A percentile compares a stretch with the other conserved stretches of the same genome.
Conservation (phyloP, 2,888 invertebrate species). For the Gastrophysa polygoni region DNA sequence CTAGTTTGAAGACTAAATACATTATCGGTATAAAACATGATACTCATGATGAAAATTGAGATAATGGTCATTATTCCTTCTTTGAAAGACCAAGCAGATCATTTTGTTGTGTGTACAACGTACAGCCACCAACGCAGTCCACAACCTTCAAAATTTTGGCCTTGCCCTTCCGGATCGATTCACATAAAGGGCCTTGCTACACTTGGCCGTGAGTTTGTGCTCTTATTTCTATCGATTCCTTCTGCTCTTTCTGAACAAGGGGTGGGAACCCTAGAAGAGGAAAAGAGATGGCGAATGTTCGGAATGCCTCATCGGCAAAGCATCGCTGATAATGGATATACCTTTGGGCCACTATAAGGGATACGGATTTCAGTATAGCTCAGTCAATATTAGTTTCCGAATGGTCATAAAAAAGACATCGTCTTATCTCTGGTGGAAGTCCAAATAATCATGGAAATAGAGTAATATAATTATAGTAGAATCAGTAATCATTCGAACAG, state of each 20-base stretch:
- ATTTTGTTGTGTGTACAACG: too few relatives aligned
- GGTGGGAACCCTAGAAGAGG: constrained; percentile 21
- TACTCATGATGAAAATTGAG: too few relatives aligned
- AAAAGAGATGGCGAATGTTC: constrained; percentile 22
- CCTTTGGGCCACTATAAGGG: constrained; percentile 8
- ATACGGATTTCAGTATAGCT: constrained; percentile 8
- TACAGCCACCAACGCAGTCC: not conserved
- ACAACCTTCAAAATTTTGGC: constrained; percentile 4
- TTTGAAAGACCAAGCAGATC: too few relatives aligned
- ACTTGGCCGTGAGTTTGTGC: constrained; percentile 29
- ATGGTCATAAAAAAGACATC: not conserved
- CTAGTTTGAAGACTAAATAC: too few relatives aligned
- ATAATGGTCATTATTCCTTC: too few relatives aligned
- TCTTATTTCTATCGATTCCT: constrained; percentile 38
- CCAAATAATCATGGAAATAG: too few relatives aligned
- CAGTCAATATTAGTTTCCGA: constrained; percentile 6
- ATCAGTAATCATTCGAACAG: too few relatives aligned
- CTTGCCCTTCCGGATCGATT: constrained; percentile 31
- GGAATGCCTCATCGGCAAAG: constrained; percentile 22
- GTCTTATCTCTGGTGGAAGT: too few relatives aligned
- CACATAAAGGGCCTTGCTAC: constrained; percentile 11
- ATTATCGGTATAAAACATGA: too few relatives aligned
- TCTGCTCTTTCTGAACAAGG: constrained; percentile 16
- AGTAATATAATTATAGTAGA: too few relatives aligned
- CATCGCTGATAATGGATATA: constrained; percentile 23